phyloP scores from a whole-genome alignment of 2,113 vertebrate genomes.

The Scalopus aquaticus region DNA sequence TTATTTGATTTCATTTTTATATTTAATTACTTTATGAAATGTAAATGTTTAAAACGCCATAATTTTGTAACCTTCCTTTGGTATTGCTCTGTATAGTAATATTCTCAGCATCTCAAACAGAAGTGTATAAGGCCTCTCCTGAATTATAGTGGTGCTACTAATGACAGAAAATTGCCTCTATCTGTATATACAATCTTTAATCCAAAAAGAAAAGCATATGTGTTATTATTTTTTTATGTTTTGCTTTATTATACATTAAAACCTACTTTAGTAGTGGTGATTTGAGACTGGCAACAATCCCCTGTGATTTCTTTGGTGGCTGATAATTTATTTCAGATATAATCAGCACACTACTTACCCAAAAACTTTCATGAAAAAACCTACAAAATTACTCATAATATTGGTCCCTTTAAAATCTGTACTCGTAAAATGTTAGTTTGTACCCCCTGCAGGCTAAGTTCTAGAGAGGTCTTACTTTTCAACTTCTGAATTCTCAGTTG shows the following conservation, averaged over 20 bases:
- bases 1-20: conserved; percentile 12
- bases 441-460: background rate
- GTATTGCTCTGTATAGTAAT: background rate
- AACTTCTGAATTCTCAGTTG: background rate
- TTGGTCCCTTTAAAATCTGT: conserved; percentile 25
- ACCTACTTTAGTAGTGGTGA: background rate
- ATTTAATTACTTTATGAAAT: conserved; percentile 2
- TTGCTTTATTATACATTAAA: background rate
- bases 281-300: background rate
- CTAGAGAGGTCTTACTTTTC: background rate
- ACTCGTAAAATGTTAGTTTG: background rate
- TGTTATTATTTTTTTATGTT: background rate
- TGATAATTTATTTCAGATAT: conserved; percentile 19
- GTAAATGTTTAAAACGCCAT: background rate
- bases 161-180: background rate
- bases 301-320: background rate
- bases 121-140: background rate
- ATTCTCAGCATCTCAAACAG: background rate
- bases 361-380: background rate
- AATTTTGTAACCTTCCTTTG: background rate
- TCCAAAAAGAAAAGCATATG: background rate
- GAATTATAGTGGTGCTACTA: background rate
- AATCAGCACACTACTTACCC: background rate
- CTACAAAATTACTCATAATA: background rate
- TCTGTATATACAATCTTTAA: background rate